Evolutionary conservation across 2,113 vertebrate genomes (phyloP), one percentile per base, ranked within the genome.

Genomic region (Epinephelus moara): DNA sequence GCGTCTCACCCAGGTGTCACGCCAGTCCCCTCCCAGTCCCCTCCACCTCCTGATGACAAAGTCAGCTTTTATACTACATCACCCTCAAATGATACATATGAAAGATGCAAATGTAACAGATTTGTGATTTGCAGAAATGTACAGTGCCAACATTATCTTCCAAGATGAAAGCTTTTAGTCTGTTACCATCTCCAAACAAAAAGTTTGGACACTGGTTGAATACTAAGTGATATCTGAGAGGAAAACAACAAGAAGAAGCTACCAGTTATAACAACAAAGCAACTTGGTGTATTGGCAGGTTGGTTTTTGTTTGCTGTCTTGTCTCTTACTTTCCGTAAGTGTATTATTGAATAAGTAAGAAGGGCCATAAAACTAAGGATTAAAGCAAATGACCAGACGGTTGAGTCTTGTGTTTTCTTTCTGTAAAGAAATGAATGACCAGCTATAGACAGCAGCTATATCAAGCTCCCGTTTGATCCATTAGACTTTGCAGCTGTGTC

Each of bases 381-480:
- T 25, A 68, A 69, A 68, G 52, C 60, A 70, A 55, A 37, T 25
- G 1, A 9, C n/a, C 13, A 42, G 56, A 42, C 40, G 40, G 53
- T 11, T 25, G 3, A 62, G 19, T 14, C 6, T 2, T 70, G 56
- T 42, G 45, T 67, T 33, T 11, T n/a, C 23, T 33, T 67, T 73
- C 23, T 10, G 5, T 23, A 69, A 67, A 85, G 40, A 70, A 73
- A 78, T 72, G 52, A 77, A 17, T 59, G 59, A 68, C 8, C 49
- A 71, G 49, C 69, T 9, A 10, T 10, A 1, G 61, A 49, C 42
- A 74, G 72, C 70, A 33, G 42, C 71, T 71, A 8, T 2, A 70
- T 85, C 57, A 70, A 64, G 56, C 70, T 2, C 4, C 49, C 1
- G 21, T 80, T 61, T 74, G 74, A 85, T 80, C 86, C 81, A 69